These are phyloP conservation scores for Anguilla pacifica DNA, from an alignment of 2,797 vertebrate genomes.

Conservation along the genomic window DNA sequence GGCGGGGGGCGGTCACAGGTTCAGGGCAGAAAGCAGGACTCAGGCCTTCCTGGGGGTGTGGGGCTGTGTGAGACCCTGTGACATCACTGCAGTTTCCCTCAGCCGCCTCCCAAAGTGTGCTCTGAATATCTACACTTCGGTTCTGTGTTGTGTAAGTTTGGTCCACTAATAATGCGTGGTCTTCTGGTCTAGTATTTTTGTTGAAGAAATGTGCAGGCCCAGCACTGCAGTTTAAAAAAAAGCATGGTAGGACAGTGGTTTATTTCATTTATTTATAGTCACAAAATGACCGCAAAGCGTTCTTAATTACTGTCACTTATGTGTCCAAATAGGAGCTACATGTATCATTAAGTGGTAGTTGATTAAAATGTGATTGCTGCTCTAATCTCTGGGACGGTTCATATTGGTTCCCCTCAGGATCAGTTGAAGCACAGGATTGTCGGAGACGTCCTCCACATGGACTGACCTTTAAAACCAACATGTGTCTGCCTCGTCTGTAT, in stretches of 20 bases:
- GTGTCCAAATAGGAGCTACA: neutral
- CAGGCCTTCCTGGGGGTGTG: neutral
- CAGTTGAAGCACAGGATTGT: neutral
- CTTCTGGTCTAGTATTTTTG: neutral
- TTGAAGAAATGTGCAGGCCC: neutral
- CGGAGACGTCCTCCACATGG: neutral
- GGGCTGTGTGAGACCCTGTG: neutral
- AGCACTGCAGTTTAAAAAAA: neutral
- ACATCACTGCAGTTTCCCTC: neutral
- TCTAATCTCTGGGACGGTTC: neutral
- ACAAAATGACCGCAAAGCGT: neutral
- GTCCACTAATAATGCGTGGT: neutral
- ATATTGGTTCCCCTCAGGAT: neutral
- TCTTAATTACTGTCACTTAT: constrained; percentile 5
- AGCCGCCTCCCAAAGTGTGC: neutral
- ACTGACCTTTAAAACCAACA: neutral
- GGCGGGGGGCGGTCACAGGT: neutral
- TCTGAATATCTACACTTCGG: neutral
- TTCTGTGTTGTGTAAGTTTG: neutral
- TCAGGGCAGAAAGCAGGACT: neutral
- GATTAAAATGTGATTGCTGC: neutral
- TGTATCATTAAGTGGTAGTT: neutral
- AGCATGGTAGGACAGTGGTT: neutral
- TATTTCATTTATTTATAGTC: neutral
- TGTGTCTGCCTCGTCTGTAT: neutral